A percentile compares a stretch with the other conserved stretches of the same genome.
Conservation (phyloP, 2,113 vertebrate genomes). For the Daubentonia madagascariensis region DNA sequence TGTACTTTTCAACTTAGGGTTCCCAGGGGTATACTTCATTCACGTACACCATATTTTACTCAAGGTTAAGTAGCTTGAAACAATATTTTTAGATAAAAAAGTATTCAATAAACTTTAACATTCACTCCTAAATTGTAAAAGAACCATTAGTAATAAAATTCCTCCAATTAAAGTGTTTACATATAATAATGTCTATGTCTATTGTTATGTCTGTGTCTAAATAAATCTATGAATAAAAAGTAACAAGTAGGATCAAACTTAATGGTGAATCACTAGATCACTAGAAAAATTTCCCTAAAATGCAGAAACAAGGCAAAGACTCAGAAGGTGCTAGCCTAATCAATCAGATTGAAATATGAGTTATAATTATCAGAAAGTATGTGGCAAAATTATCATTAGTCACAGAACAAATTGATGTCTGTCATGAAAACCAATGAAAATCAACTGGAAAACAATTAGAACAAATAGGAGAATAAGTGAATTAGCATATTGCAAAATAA, state of each 20-base stretch:
- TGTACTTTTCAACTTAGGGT: background rate
- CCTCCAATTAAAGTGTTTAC: background rate
- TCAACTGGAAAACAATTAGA: background rate
- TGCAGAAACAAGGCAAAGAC: background rate
- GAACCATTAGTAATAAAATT: background rate
- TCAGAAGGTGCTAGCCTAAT: background rate
- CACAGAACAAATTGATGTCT: background rate
- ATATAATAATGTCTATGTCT: background rate
- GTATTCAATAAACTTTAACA: background rate
- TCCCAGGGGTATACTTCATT: background rate
- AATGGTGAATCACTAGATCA: background rate
- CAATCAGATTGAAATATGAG: background rate
- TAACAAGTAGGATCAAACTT: background rate
- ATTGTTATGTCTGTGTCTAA: background rate
- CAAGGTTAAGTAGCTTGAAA: background rate
- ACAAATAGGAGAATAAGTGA: background rate
- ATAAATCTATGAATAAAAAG: background rate
- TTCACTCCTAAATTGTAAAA: background rate
- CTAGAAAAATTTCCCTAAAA: background rate
- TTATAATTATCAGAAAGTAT: background rate
- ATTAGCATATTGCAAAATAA: background rate
- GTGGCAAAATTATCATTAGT: background rate
- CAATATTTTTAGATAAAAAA: background rate
- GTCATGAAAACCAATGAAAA: background rate
- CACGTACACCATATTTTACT: background rate